These are phyloP conservation scores for Malurus splendens DNA, from an alignment of 2,797 vertebrate species.

Conservation along the genomic window DNA sequence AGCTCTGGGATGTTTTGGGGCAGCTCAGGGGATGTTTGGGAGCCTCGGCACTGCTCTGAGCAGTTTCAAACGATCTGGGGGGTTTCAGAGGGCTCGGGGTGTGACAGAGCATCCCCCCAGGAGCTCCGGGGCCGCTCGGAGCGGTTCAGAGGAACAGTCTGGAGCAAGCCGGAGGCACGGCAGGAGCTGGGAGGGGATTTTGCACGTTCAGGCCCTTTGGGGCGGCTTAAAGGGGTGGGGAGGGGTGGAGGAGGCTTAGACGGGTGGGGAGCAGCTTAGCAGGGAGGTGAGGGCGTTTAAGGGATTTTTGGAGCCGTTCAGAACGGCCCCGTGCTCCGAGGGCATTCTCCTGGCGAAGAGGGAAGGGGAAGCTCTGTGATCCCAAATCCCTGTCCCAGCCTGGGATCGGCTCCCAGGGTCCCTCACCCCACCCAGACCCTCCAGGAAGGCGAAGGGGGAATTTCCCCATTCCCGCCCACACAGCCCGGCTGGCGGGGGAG, in stretches of 20 bases:
- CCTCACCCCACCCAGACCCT: neutral
- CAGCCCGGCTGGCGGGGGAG: neutral
- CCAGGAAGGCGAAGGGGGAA: neutral
- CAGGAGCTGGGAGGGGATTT: neutral
- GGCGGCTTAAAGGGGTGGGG: neutral
- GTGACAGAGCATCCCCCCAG: neutral
- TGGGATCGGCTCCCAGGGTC: neutral
- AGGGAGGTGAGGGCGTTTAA: neutral
- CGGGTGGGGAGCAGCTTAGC: conserved; percentile 11
- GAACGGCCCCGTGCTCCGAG: rapidly evolving
- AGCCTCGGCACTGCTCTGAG: neutral
- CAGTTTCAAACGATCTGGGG: neutral
- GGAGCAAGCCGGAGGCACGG: neutral
- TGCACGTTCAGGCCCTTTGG: neutral
- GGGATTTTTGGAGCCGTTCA: neutral
- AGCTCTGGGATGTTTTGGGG: neutral
- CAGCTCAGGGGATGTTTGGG: neutral
- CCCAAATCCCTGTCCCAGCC: neutral
- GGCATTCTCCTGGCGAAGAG: rapidly evolving
- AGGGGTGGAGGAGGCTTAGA: neutral
- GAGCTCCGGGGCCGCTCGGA: neutral
- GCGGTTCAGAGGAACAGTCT: neutral
- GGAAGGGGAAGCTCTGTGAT: neutral
- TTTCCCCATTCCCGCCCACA: neutral
- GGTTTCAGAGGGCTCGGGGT: neutral